Percentiles rank a stretch among this genome's conserved stretches.
Conservation (phyloP, 2,888 invertebrate species). For the Euclidia mi region DNA sequence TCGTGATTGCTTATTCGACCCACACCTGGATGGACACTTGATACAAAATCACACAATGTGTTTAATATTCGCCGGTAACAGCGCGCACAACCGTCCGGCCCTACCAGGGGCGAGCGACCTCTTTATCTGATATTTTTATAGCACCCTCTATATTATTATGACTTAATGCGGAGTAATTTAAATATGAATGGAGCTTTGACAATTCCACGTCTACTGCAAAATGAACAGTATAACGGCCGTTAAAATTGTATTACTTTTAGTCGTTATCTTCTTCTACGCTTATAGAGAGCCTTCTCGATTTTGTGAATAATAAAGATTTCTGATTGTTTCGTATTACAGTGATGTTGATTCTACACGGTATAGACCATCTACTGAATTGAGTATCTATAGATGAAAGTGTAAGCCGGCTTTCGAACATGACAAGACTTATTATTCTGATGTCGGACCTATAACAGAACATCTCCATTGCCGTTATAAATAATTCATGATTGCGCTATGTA, state of each 20-base stretch:
- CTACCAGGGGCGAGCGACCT: conserved; percentile 39
- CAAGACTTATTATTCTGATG: too few relatives aligned
- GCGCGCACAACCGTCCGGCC: conserved; percentile 60
- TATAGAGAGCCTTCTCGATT: too few relatives aligned
- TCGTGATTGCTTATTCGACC: conserved; percentile 52
- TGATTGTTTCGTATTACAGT: too few relatives aligned
- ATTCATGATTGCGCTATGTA: too few relatives aligned
- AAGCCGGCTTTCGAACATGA: too few relatives aligned
- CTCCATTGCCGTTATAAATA: too few relatives aligned
- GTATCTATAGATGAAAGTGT: too few relatives aligned
- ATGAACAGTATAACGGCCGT: conserved; percentile 53
- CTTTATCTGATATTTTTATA: conserved; percentile 88
- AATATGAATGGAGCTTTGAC: conserved; percentile 83
- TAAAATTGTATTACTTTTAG: conserved; percentile 13
- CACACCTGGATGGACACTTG: conserved; percentile 66
- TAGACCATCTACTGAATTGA: too few relatives aligned
- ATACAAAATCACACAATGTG: conserved; percentile 67
- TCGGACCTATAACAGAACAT: too few relatives aligned
- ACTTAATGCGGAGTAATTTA: conserved; percentile 84
- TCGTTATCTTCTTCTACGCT: too few relatives aligned
- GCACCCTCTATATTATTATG: conserved; percentile 78
- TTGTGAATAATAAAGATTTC: too few relatives aligned
- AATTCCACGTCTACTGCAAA: conserved; percentile 73
- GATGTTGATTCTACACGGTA: too few relatives aligned
- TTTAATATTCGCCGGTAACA: conserved; percentile 76